Evolutionary conservation across 2,797 vertebrate species (phyloP).

Genomic region (Aldrovandia affinis): DNA sequence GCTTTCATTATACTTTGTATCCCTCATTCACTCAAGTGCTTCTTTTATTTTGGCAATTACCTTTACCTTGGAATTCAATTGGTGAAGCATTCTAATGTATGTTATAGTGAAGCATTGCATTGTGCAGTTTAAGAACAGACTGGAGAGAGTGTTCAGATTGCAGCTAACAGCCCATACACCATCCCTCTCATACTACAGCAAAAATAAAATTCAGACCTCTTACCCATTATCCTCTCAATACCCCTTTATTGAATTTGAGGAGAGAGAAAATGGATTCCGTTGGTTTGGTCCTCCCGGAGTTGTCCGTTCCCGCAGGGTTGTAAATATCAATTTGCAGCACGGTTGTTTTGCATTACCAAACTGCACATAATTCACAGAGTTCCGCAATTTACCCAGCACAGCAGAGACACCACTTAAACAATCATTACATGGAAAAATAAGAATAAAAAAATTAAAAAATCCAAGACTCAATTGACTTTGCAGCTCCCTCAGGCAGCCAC

Average conservation of each 20-base stretch:
- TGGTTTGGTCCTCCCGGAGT: background rate
- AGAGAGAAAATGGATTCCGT: background rate
- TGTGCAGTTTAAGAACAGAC: no score
- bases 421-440: constrained; percentile 9
- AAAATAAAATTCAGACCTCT: background rate
- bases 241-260: background rate
- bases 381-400: background rate
- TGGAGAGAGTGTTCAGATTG: background rate
- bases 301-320: background rate
- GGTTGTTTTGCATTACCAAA: background rate
- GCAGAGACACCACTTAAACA: background rate
- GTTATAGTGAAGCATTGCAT: no score
- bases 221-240: background rate
- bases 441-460: background rate
- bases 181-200: background rate
- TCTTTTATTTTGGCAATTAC: no score
- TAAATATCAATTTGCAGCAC: constrained; percentile 6
- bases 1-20: no score
- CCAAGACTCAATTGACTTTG: background rate
- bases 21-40: no score
- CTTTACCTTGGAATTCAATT: no score
- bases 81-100: no score
- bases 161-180: background rate
- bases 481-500: background rate
- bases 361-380: background rate